A percentile compares a stretch with the other conserved stretches of the same genome.
These are phyloP conservation scores for Natator depressus DNA, from an alignment of 2,113 vertebrate genomes.

Conservation along the genomic window DNA sequence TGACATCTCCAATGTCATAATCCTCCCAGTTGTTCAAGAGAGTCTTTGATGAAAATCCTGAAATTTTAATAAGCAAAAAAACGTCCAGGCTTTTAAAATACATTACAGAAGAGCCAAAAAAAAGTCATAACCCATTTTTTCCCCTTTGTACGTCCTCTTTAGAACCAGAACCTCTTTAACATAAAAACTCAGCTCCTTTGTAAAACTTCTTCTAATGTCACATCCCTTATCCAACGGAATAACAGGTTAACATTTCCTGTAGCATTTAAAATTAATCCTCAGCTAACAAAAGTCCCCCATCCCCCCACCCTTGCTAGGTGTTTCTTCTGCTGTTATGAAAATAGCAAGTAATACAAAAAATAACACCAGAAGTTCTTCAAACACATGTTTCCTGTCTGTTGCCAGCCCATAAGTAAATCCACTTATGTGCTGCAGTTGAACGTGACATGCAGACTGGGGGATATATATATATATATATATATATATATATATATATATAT, in stretches of 20 bases:
- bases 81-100: not conserved
- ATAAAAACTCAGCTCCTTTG: not conserved
- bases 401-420: slow-evolving; percentile 74
- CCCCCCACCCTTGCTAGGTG: not conserved
- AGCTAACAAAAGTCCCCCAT: slow-evolving; percentile 34
- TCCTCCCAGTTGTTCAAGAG: rapidly evolving
- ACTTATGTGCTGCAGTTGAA: not conserved
- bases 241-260: slow-evolving; percentile 60
- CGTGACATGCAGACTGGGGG: not conserved
- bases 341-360: slow-evolving; percentile 74
- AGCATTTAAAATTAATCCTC: not conserved
- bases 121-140: not conserved
- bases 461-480: slow-evolving; percentile 57
- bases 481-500: slow-evolving; percentile 47
- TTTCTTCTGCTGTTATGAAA: slow-evolving; percentile 79
- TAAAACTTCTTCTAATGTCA: not conserved
- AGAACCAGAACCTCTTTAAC: not conserved
- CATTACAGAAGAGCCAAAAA: not conserved
- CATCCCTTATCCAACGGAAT: not conserved
- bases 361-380: slow-evolving; percentile 72
- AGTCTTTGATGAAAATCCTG: not conserved
- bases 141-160: not conserved
- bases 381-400: slow-evolving; percentile 70
- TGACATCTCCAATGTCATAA: slow-evolving; percentile 7
- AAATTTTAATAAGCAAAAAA: slow-evolving; percentile 40